Conservation (phyloP, 2,113 vertebrate species). For the Oncorhynchus kisutch region DNA sequence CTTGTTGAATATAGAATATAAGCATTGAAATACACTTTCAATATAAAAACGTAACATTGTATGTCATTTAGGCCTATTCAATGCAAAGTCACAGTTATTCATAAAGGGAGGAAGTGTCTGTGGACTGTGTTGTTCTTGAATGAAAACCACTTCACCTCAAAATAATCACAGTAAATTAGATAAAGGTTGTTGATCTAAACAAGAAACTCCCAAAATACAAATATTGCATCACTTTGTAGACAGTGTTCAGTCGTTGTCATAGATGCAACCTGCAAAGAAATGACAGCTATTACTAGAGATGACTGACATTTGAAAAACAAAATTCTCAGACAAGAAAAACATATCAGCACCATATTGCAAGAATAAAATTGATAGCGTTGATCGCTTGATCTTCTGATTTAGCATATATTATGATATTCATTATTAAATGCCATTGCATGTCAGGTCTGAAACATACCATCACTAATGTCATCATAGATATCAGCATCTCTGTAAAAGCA, state of each 20-base stretch:
- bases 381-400: no score
- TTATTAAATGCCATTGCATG: no score
- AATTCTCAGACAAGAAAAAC: no score
- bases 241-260: constrained; percentile 72
- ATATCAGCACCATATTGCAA: background rate
- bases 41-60: no score
- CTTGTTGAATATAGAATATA: no score
- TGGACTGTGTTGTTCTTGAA: constrained; percentile 18
- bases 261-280: constrained; percentile 71
- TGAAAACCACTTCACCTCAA: constrained; percentile 4
- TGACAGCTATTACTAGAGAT: background rate
- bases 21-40: no score
- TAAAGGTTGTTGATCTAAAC: constrained; percentile 12
- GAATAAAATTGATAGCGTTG: background rate
- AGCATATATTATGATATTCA: no score
- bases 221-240: background rate
- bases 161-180: constrained; percentile 60
- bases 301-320: no score
- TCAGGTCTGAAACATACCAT: constrained; percentile 76
- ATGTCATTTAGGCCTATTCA: no score
- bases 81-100: no score
- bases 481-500: constrained; percentile 82
- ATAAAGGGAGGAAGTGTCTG: background rate
- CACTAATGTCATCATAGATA: constrained; percentile 91
- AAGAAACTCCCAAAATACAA: background rate